Evolutionary conservation across 2,113 vertebrate genomes (phyloP), one percentile per base, ranked within the genome.

Genomic region (Chroicocephalus ridibundus): DNA sequence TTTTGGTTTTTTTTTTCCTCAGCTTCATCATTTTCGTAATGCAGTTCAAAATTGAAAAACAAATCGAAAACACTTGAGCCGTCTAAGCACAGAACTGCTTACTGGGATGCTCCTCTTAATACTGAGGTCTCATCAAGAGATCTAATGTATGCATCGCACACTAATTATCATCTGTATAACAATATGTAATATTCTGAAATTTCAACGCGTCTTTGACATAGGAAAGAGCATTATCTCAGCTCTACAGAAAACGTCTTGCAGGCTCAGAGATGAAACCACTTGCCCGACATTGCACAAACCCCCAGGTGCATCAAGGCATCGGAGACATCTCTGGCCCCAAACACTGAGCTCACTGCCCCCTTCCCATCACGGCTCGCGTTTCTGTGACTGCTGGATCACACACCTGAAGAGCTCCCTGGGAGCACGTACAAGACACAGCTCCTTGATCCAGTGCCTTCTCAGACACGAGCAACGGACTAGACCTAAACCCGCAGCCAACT

Each of bases 371-470:
- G 42, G 47, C 42, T 36, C 19, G 0, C 2, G 0, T 10, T 44
- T 6, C 58, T 49, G 46, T 0, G 4, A 8, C 27, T 55, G 11
- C 42, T 8, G 11, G 19, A 25, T 8, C 82, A 5, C 68, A 6
- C 1, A 0, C 5, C 1, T 14, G 49, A 31, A 19, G 36, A 40
- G 11, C 0, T 54, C 77, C 84, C 31, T 0, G 0, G n/a, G n/a
- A 61, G 49, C 66, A 55, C 2, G 3, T 3, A 5, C 25, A 62
- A 40, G 51, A 32, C 52, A 10, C 52, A 82, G 51, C 54, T 38
- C 46, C 79, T 26, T 0, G 0, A 22, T 4, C 49, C 90, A 38
- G 55, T 20, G 3, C 32, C 46, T 75, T 3, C 65, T 61, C 47
- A 16, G n/a, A 61, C 25, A 10, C 15, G 32, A 66, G 61, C 32